Evolutionary conservation across 1,140 invertebrate species (phyloP).

Genomic region (Stegodyphus mimosarum): DNA sequence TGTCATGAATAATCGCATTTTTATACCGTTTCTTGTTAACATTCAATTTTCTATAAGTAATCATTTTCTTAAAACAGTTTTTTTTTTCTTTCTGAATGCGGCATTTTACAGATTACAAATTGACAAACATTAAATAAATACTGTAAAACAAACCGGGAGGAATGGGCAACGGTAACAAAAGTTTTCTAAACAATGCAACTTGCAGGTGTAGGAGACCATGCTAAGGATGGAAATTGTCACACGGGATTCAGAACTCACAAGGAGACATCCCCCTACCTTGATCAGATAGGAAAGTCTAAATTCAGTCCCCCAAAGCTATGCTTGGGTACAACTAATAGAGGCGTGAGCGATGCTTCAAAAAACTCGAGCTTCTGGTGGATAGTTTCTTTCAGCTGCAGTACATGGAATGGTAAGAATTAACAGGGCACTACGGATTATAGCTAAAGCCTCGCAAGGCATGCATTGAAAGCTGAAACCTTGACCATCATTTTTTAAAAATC

Average conservation of each 20-base stretch:
- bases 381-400: constrained; percentile 50
- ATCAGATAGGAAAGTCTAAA: constrained; percentile 47
- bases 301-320: constrained; percentile 49
- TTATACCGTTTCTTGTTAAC: no score
- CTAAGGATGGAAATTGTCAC: constrained; percentile 16
- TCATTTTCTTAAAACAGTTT: no score
- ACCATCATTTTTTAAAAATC: constrained; percentile 2
- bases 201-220: constrained; percentile 26
- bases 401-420: constrained; percentile 59
- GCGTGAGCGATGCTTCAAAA: constrained; percentile 41
- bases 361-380: constrained; percentile 47
- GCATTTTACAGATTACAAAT: no score
- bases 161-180: no score
- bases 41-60: no score
- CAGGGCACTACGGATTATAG: constrained; percentile 55
- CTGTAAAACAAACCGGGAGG: no score
- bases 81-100: no score
- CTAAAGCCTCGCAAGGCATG: constrained; percentile 52
- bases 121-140: no score
- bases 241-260: constrained; percentile 49
- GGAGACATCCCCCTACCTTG: constrained; percentile 50
- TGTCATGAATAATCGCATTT: no score
- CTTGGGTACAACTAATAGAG: constrained; percentile 51
- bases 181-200: not conserved
- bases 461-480: constrained; percentile 19